phyloP scores from a whole-genome alignment of 2,888 invertebrate species.

The Chymomyza caudatula region DNA sequence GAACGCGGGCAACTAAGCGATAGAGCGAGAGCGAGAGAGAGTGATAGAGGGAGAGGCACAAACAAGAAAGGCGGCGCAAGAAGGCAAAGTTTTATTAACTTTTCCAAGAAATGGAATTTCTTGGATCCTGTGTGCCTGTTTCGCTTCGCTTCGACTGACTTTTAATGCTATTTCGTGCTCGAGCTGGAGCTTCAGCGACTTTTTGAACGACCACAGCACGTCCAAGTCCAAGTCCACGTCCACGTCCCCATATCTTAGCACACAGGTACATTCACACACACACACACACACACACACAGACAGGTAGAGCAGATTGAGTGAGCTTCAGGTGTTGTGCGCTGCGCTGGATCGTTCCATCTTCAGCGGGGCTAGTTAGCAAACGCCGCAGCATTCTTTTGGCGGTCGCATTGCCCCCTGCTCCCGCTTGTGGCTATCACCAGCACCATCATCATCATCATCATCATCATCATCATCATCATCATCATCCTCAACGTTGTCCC shows the following conservation, averaged over 20 bases:
- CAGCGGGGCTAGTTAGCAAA: conserved; percentile 58
- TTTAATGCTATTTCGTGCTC: conserved; percentile 40
- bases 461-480: conserved; percentile 2
- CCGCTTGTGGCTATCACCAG: conserved; percentile 17
- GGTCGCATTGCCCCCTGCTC: conserved; percentile 24
- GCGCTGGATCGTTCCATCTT: background rate
- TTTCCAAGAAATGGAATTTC: conserved; percentile 71
- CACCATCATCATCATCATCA: background rate
- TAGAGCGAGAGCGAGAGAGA: background rate
- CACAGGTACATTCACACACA: background rate
- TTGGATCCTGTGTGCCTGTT: conserved; percentile 67
- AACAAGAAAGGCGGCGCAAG: conserved; percentile 57
- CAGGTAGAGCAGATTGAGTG: conserved; percentile 25
- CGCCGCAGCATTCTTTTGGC: conserved; percentile 55
- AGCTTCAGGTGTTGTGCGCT: conserved; percentile 68
- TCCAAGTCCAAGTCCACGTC: background rate
- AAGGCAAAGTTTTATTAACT: conserved; percentile 72
- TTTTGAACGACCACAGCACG: background rate
- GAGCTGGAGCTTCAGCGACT: background rate
- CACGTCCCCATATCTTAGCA: background rate
- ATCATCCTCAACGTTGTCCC: background rate
- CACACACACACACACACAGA: background rate
- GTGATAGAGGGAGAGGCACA: background rate
- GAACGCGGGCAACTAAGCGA: background rate
- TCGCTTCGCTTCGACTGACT: conserved; percentile 69